Evolutionary conservation across 2,888 invertebrate genomes (phyloP).

Genomic region (Phalera bucephala): DNA sequence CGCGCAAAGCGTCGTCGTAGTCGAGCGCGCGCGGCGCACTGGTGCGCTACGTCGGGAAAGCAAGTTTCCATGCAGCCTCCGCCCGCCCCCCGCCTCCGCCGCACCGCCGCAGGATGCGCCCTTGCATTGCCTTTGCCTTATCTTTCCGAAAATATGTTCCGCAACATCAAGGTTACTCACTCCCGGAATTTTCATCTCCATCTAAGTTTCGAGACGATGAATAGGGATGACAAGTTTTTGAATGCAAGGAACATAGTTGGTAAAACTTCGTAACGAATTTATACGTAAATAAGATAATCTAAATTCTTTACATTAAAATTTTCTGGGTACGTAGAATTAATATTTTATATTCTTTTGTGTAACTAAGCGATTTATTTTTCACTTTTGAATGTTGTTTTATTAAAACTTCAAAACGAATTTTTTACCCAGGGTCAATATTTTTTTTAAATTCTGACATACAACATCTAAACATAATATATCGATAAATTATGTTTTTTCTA

Average conservation of each 20-base stretch:
- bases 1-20: slow-evolving; percentile 36
- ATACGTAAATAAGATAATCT: no score
- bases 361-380: no score
- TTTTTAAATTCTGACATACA: no score
- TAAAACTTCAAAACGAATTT: no score
- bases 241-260: not conserved
- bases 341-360: no score
- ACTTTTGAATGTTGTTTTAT: no score
- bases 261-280: no score
- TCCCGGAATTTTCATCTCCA: not conserved
- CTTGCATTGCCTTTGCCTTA: slow-evolving; percentile 62
- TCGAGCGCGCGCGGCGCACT: slow-evolving; percentile 67
- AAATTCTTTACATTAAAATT: no score
- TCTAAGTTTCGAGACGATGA: not conserved
- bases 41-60: slow-evolving; percentile 62
- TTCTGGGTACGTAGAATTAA: no score
- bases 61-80: slow-evolving; percentile 71
- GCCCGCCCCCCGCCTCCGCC: slow-evolving; percentile 46
- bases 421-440: no score
- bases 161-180: slow-evolving; percentile 25
- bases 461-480: no score
- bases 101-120: slow-evolving; percentile 56
- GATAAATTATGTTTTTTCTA: no score
- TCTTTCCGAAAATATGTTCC: slow-evolving; percentile 45
- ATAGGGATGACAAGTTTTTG: not conserved